phyloP scores from a whole-genome alignment of 2,888 invertebrate genomes.

The Platycnemis pennipes region DNA sequence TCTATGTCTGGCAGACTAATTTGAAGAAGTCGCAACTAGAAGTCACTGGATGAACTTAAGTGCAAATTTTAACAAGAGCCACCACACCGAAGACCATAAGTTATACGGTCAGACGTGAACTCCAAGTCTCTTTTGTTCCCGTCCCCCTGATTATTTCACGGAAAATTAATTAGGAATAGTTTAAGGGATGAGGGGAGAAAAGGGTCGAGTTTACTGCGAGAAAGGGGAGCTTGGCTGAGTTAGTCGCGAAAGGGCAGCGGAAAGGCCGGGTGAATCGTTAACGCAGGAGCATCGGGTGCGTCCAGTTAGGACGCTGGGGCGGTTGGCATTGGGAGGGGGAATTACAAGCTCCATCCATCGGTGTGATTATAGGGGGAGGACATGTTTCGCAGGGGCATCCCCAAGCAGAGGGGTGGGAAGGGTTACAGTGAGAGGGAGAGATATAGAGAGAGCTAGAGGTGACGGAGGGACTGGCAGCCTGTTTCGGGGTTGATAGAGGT shows the following conservation, averaged over 20 bases:
- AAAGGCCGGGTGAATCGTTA: constrained; percentile 17
- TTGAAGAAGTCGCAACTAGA: not conserved
- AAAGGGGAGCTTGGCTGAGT: not conserved
- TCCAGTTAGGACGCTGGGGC: not conserved
- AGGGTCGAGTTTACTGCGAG: not conserved
- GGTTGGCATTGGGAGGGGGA: not conserved
- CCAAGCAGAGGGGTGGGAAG: not conserved
- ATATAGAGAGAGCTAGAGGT: not conserved
- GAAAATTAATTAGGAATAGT: not conserved
- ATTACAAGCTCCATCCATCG: constrained; percentile 25
- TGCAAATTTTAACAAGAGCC: not conserved
- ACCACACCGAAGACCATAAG: not conserved
- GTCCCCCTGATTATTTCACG: not conserved
- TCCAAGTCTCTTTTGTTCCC: not conserved
- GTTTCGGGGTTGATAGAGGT: constrained; percentile 54
- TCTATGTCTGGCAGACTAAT: not conserved
- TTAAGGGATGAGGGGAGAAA: not conserved
- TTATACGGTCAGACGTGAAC: not conserved
- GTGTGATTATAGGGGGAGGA: constrained; percentile 12
- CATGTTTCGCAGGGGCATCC: not conserved
- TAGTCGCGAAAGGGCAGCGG: not conserved
- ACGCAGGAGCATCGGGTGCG: not conserved
- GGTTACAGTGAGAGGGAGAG: not conserved
- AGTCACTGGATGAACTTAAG: not conserved
- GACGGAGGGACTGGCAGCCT: not conserved